A percentile compares a stretch with the other conserved stretches of the same genome.
Evolutionary conservation across 2,888 invertebrate species (phyloP).

Genomic region (Siphlonurus alternatus): DNA sequence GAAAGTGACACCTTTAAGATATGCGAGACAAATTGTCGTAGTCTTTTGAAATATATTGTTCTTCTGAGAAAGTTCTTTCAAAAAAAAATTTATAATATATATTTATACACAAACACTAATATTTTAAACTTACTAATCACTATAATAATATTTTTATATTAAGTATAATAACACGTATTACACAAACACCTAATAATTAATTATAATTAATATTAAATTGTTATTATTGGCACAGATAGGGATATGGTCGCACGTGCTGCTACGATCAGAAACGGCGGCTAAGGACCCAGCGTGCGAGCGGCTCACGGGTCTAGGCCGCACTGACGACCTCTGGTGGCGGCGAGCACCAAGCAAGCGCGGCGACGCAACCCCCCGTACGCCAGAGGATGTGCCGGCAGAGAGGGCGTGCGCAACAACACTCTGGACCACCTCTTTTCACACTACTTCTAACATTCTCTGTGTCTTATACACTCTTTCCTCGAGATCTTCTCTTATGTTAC

Average conservation of each 20-base stretch:
- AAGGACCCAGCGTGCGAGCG: neutral
- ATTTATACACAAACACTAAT: too few species aligned
- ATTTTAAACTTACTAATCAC: too few species aligned
- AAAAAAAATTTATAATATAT: too few species aligned
- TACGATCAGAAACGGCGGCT: neutral
- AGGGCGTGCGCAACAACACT: neutral
- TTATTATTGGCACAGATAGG: neutral
- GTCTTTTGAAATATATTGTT: too few species aligned
- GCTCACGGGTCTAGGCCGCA: neutral
- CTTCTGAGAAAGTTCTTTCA: too few species aligned
- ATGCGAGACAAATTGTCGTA: too few species aligned
- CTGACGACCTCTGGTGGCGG: neutral
- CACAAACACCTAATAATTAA: neutral
- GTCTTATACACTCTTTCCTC: neutral
- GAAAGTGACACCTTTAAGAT: too few species aligned
- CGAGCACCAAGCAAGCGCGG: neutral
- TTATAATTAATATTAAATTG: neutral
- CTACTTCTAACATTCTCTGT: neutral
- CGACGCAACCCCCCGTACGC: neutral
- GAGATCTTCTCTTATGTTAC: too few species aligned
- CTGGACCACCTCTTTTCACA: neutral
- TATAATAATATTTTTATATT: neutral
- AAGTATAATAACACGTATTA: neutral
- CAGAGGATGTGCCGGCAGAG: neutral
- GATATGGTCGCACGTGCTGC: neutral